Conservation (phyloP, 2,888 invertebrate species). For the Pammene aurita region DNA sequence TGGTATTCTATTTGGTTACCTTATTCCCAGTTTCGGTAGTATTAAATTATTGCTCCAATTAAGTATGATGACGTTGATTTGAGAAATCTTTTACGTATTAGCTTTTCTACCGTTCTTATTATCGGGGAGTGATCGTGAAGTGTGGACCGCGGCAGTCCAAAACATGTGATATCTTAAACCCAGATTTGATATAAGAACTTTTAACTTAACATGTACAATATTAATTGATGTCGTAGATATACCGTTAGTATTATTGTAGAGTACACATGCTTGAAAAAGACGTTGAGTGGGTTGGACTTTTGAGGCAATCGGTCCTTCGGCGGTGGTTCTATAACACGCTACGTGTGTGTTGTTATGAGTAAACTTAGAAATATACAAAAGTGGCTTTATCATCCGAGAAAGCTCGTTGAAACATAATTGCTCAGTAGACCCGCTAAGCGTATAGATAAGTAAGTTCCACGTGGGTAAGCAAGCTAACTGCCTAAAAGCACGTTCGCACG, state of each 20-base stretch:
- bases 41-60: conserved; percentile 38
- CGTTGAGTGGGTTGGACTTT: conserved; percentile 52
- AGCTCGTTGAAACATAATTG: conserved; percentile 32
- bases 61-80: conserved; percentile 27
- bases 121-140: conserved; percentile 50
- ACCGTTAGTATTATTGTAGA: conserved; percentile 56
- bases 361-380: conserved; percentile 11
- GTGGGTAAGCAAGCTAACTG: conserved; percentile 41
- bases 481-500: conserved; percentile 40
- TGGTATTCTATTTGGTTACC: conserved; percentile 31
- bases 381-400: conserved; percentile 23
- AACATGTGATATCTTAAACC: conserved; percentile 81
- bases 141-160: conserved; percentile 63
- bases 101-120: conserved; percentile 41
- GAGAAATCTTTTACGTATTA: conserved; percentile 35
- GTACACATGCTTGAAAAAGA: conserved; percentile 60
- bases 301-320: conserved; percentile 53
- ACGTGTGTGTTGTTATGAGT: conserved; percentile 5
- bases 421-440: conserved; percentile 40
- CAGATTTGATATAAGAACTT: conserved; percentile 66
- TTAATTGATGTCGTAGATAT: conserved; percentile 72
- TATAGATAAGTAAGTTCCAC: conserved; percentile 40
- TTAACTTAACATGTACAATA: conserved; percentile 62
- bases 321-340: conserved; percentile 27
- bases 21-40: conserved; percentile 26